These are phyloP conservation scores for Dromaius novaehollandiae DNA, from an alignment of 2,113 vertebrate species.

Conservation along the genomic window DNA sequence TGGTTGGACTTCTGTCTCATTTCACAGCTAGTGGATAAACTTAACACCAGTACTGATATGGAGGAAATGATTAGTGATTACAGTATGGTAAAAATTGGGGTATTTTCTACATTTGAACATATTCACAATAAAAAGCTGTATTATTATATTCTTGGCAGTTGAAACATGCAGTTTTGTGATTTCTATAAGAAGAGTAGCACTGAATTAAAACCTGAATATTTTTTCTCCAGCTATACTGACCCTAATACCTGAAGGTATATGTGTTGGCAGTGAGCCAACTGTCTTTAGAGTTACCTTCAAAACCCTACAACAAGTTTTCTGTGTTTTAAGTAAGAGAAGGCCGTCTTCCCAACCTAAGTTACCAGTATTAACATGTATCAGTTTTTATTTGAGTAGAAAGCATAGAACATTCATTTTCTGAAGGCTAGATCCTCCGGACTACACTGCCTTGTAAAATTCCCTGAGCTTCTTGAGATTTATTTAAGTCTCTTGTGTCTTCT, in stretches of 20 bases:
- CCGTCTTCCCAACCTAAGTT: neutral
- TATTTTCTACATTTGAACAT: neutral
- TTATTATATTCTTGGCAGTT: no score
- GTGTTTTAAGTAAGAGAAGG: neutral
- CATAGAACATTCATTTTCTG: neutral
- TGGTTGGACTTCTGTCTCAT: constrained; percentile 1
- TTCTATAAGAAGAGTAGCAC: no score
- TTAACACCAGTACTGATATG: constrained; percentile 93
- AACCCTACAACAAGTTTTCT: neutral
- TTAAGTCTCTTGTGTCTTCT: neutral
- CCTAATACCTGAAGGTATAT: neutral
- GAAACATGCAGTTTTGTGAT: no score
- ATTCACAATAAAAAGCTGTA: no score
- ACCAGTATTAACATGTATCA: neutral
- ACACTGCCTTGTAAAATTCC: neutral
- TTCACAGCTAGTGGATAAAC: constrained; percentile 88
- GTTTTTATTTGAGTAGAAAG: neutral
- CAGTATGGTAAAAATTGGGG: constrained; percentile 78
- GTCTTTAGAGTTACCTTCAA: neutral
- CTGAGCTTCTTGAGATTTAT: neutral
- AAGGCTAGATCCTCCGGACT: neutral
- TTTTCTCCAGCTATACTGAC: neutral
- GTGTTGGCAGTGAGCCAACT: neutral
- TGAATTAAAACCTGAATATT: neutral
- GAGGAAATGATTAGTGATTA: constrained; percentile 91